Percentiles rank a stretch among this genome's conserved stretches.
phyloP scores from a whole-genome alignment of 1,140 invertebrate species.

The Zaprionus camerounensis region DNA sequence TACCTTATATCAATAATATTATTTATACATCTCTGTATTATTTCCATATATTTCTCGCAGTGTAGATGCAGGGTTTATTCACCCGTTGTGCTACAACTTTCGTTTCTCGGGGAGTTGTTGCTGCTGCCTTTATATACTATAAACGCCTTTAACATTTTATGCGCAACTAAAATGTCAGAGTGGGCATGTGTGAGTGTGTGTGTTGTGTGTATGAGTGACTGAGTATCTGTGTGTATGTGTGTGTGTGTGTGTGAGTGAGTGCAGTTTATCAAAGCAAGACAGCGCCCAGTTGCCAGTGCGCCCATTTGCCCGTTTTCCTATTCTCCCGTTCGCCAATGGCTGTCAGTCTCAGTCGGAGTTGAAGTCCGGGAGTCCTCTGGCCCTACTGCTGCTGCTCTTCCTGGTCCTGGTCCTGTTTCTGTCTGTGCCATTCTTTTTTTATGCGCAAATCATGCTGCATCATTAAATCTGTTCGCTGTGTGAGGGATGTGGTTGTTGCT shows the following conservation, averaged over 20 bases:
- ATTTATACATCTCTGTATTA: too few species aligned
- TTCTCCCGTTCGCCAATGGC: slow-evolving; percentile 54
- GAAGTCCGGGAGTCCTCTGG: background rate
- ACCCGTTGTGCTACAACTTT: slow-evolving; percentile 59
- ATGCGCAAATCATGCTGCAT: slow-evolving; percentile 82
- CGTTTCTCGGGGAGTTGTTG: slow-evolving; percentile 39
- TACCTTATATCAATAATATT: too few species aligned
- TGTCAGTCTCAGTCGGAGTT: slow-evolving; percentile 52
- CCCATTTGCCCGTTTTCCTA: slow-evolving; percentile 23
- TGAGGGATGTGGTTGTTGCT: slow-evolving; percentile 43
- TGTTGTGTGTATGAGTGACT: slow-evolving; percentile 13
- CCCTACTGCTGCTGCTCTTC: background rate
- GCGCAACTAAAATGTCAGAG: slow-evolving; percentile 50
- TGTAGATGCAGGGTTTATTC: slow-evolving; percentile 60
- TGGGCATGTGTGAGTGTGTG: slow-evolving; percentile 8
- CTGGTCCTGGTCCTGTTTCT: slow-evolving; percentile 11
- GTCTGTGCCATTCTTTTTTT: slow-evolving; percentile 64
- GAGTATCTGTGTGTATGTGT: slow-evolving; percentile 5
- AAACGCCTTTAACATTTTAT: slow-evolving; percentile 65
- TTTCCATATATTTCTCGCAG: background rate
- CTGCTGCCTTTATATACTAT: slow-evolving; percentile 24
- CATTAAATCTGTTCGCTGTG: slow-evolving; percentile 76
- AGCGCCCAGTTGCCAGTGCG: slow-evolving; percentile 48
- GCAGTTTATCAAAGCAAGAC: slow-evolving; percentile 74
- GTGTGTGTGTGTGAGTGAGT: slow-evolving; percentile 31